Conservation (phyloP, 2,113 vertebrate genomes). For the Actenoides hombroni region DNA sequence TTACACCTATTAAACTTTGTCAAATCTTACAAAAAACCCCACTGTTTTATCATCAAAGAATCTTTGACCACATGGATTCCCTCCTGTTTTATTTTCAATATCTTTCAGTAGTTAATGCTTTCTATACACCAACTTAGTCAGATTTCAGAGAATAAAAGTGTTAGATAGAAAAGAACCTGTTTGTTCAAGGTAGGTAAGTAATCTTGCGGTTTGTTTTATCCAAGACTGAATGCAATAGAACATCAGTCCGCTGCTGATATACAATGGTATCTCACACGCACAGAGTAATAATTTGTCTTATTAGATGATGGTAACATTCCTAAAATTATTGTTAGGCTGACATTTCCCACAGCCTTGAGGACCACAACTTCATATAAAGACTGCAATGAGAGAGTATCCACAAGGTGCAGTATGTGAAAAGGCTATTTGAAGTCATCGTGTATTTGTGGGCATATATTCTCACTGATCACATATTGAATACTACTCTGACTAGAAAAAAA, state of each 20-base stretch:
- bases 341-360: background rate
- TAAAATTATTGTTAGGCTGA: background rate
- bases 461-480: rapidly evolving
- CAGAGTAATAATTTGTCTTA: background rate
- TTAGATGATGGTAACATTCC: background rate
- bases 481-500: background rate
- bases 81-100: background rate
- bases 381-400: background rate
- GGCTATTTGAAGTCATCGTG: rapidly evolving
- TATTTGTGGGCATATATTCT: background rate
- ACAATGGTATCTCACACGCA: background rate
- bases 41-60: background rate
- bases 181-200: background rate
- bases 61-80: background rate
- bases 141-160: background rate
- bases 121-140: background rate
- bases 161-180: background rate
- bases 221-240: background rate
- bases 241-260: background rate
- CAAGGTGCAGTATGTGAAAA: rapidly evolving
- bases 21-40: background rate
- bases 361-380: background rate
- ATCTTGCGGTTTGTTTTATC: background rate
- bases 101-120: background rate
- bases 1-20: background rate